These are phyloP conservation scores for Gastracanthus pulcherrimus DNA, from an alignment of 2,888 invertebrate genomes.

Conservation along the genomic window DNA sequence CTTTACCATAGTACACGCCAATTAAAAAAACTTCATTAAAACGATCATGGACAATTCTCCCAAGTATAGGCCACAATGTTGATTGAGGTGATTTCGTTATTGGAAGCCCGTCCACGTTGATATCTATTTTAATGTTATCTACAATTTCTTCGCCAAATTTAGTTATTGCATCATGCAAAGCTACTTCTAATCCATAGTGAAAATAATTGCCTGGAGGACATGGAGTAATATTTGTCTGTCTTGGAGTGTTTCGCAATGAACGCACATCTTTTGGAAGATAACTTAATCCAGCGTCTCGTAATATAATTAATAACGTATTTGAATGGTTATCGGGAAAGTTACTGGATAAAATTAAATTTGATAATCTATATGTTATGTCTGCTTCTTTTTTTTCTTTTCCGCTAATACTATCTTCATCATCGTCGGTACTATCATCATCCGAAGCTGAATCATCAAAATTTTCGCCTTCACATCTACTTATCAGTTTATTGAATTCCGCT, in stretches of 20 bases:
- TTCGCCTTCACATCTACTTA: too few species aligned
- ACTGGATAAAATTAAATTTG: background rate
- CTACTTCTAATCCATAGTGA: too few species aligned
- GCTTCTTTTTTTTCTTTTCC: background rate
- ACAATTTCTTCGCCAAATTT: background rate
- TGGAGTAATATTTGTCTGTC: background rate
- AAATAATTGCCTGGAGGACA: background rate
- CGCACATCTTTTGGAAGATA: background rate
- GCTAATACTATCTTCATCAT: background rate
- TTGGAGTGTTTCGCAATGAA: background rate
- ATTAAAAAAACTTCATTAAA: background rate
- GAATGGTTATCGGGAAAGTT: background rate
- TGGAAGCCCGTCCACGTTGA: background rate
- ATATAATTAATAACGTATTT: background rate
- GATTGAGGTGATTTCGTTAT: background rate
- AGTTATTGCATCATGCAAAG: background rate
- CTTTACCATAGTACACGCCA: background rate
- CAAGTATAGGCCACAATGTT: constrained; percentile 1
- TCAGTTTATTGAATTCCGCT: too few species aligned
- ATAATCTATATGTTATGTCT: background rate
- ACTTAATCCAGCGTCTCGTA: background rate
- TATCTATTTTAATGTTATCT: background rate
- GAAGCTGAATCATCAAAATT: background rate
- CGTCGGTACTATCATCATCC: background rate
- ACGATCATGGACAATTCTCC: background rate